phyloP scores from a whole-genome alignment of 2,888 invertebrate species.

The Mimachlamys varia region DNA sequence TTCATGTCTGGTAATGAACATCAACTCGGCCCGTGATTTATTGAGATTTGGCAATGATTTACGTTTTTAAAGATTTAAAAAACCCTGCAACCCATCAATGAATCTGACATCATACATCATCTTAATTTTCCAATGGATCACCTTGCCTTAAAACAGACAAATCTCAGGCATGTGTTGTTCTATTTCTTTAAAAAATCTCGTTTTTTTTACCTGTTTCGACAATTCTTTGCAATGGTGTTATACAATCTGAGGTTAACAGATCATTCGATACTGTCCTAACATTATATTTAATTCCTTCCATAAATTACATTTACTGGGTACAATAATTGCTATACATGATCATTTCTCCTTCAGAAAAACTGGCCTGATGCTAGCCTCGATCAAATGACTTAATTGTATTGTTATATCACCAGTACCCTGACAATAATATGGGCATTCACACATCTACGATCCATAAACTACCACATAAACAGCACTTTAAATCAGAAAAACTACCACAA shows the following conservation, averaged over 20 bases:
- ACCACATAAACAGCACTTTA: neutral
- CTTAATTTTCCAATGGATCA: slow-evolving; percentile 16
- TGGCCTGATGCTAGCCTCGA: neutral
- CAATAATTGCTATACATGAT: neutral
- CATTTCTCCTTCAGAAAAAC: neutral
- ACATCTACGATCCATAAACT: slow-evolving; percentile 18
- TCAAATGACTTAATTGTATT: slow-evolving; percentile 6
- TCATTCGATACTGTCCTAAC: neutral
- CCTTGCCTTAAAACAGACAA: slow-evolving; percentile 15
- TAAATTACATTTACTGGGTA: neutral
- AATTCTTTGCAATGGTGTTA: neutral
- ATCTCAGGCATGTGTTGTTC: neutral
- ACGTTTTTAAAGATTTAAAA: neutral
- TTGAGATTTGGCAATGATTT: neutral
- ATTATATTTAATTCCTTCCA: slow-evolving; percentile 5
- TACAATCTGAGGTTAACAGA: neutral
- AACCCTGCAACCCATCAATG: slow-evolving; percentile 22
- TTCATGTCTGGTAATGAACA: slow-evolving; percentile 33
- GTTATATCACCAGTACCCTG: neutral
- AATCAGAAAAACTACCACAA: slow-evolving; percentile 2
- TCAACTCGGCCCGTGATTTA: neutral
- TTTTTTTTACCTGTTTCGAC: neutral
- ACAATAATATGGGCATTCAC: slow-evolving; percentile 30
- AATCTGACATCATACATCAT: slow-evolving; percentile 3
- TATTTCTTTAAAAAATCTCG: neutral